phyloP scores from a whole-genome alignment of 2,113 vertebrate genomes.

The Triplophysa rosa region DNA sequence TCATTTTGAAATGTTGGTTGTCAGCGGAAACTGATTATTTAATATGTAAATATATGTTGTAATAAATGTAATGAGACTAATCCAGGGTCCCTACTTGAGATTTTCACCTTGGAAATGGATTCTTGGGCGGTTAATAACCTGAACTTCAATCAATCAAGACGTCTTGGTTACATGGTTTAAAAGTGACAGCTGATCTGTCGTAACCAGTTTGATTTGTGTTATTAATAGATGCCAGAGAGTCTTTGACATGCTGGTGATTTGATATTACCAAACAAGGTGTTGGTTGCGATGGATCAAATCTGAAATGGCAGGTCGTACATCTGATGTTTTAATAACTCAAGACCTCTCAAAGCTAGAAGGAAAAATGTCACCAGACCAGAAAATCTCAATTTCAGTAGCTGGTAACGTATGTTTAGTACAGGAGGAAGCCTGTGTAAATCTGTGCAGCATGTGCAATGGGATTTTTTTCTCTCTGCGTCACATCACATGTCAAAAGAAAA shows the following conservation, averaged over 20 bases:
- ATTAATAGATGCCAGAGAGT: neutral
- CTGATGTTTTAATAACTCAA: neutral
- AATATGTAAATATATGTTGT: too few species aligned
- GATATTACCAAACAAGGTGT: neutral
- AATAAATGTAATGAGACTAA: too few species aligned
- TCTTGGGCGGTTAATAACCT: neutral
- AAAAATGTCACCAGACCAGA: slow-evolving; percentile 27
- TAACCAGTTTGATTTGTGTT: neutral
- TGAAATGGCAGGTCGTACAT: neutral
- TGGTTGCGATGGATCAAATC: neutral
- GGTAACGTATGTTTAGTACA: neutral
- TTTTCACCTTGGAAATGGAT: neutral
- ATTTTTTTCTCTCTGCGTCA: neutral
- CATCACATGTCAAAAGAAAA: neutral
- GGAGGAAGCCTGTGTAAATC: neutral
- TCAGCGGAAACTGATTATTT: too few species aligned
- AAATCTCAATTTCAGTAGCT: neutral
- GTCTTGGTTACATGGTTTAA: neutral
- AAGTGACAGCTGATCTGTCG: neutral
- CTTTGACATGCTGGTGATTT: neutral
- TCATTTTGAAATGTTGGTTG: too few species aligned
- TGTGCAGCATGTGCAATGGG: neutral
- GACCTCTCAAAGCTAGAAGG: neutral
- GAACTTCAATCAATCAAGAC: neutral
- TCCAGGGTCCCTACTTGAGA: too few species aligned